Base-by-base conservation (phyloP, 2,888 invertebrate genomes). In the Therioaphis trifolii region DNA sequence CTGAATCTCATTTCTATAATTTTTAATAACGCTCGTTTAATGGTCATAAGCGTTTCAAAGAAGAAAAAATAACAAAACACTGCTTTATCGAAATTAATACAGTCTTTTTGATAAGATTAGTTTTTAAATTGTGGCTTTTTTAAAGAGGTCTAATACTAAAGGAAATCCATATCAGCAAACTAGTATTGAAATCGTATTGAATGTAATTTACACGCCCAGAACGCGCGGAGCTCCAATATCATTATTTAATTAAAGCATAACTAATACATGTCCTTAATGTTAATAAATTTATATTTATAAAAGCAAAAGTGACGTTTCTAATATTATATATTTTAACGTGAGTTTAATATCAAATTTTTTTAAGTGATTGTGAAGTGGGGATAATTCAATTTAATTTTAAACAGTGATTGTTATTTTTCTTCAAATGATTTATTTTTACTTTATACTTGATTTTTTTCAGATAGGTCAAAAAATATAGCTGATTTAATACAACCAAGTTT, bases 401-500 rank as follows among this genome's bases (percentile, higher is more conserved):
- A 43, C 43, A 40, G 11, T 61, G 12, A 27, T 43, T 61, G 2
- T 61, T 35, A 40, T 74, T 75, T 43, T 75, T 66, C 7, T 12
- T 43, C 15, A 43, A 40, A 40, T 24, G n/a, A 43, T 63, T 15
- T 76, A 63, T 49, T 15, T 63, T 46, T 46, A 29, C 7, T 29
- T 63, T 0, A 12, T 11, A 7, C 7, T 35, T 35, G 3, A 7
- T 74, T 58, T 85, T 84, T 91, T 90, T 58, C 89, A 95, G 95
- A 95, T 76, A 92, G 94, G 89, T 94, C 93, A 86, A 95, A 96
- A 80, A 94, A 94, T 87, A 91, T 95, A 88, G 96, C 98, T 74
- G 98, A 99, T 90, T 96, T 99, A 88, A 98, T 99, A 89, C 99
- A 99, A 90, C 99, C 99, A 78, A 98, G 98, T 88, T 92, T 99